Percentiles rank a stretch among this genome's conserved stretches.
These are phyloP conservation scores for Drosophila ochracea DNA, from an alignment of 2,888 invertebrate species.

Conservation along the genomic window DNA sequence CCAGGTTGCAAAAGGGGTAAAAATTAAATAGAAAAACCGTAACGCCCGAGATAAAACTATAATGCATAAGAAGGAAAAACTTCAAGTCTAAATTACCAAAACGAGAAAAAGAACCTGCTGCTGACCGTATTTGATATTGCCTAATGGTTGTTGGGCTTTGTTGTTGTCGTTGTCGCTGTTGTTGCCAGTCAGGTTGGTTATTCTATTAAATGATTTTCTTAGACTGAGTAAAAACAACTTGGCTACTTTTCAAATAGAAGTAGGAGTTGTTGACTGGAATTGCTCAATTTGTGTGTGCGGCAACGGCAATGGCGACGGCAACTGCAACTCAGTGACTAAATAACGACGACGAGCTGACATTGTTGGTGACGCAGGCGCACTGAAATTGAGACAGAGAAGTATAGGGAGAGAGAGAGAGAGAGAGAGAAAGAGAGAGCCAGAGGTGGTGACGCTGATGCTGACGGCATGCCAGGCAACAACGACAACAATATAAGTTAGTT, in stretches of 20 bases:
- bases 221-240: constrained; percentile 62
- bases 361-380: constrained; percentile 16
- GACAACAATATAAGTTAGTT: constrained; percentile 11
- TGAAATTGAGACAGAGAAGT: background rate
- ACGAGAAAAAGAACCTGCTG: constrained; percentile 76
- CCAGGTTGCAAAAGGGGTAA: constrained; percentile 19
- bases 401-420: background rate
- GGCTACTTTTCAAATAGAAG: constrained; percentile 77
- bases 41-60: constrained; percentile 11
- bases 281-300: constrained; percentile 78
- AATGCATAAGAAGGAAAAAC: constrained; percentile 29
- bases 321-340: constrained; percentile 32
- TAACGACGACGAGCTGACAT: constrained; percentile 49
- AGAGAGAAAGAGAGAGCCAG: background rate
- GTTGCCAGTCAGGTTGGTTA: constrained; percentile 41
- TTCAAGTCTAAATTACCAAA: constrained; percentile 69
- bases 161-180: constrained; percentile 15
- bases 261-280: constrained; percentile 81
- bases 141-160: constrained; percentile 62
- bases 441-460: constrained; percentile 46
- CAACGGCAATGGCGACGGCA: constrained; percentile 8
- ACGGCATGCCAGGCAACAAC: constrained; percentile 47
- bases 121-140: constrained; percentile 77
- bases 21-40: constrained; percentile 18
- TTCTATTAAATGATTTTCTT: constrained; percentile 73